Evolutionary conservation across 1,140 invertebrate genomes (phyloP), one percentile per base, ranked within the genome.

Genomic region (Achroia grisella): DNA sequence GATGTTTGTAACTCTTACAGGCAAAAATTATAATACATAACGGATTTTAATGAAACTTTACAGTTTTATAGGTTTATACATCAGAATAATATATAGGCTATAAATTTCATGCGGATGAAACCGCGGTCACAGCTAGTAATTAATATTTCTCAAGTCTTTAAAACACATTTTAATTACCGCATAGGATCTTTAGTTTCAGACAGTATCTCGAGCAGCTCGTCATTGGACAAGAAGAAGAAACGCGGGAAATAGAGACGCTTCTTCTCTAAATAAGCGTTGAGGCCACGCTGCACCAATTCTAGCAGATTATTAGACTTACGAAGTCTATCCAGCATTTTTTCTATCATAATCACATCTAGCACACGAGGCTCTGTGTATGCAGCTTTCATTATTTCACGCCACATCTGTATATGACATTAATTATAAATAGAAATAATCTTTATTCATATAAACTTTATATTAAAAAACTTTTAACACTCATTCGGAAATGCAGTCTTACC

Each of bases 211-310:
- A 99, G 86, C 14, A 99, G 78, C 76, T 99, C 97, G 73, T 98
- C 97, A 76, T 99, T 98, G 4, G 97, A 98, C 10, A 99, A 85
- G 84, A 99, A 99, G 90, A 98, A 99, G 88, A 99, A 98, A 55
- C 86, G 57, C 2, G 97, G 95, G 85, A 98, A 99, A 69, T 91
- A 97, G 0, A 98, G 86, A 14, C 97, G 88, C 71, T 99, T 98
- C 88, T 98, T 98, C 82, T 99, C 97, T 56, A 99, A 86, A 73
- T 99, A 98, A 0, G 87, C 94, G 72, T 98, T 97, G 6, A 99
- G 86, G 35, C 97, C 97, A 75, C 94, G 93, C 68, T 97, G 95
- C 47, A 98, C 97, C 35, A 96, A 85, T 64, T 98, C 94, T 33
- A 97, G 76, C 1, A 98, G 78, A 40, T 90, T 92, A 60, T 95